Base-by-base conservation (phyloP, 53 echinoderm and acorn worm genomes). In the Patiria pectinifera region DNA sequence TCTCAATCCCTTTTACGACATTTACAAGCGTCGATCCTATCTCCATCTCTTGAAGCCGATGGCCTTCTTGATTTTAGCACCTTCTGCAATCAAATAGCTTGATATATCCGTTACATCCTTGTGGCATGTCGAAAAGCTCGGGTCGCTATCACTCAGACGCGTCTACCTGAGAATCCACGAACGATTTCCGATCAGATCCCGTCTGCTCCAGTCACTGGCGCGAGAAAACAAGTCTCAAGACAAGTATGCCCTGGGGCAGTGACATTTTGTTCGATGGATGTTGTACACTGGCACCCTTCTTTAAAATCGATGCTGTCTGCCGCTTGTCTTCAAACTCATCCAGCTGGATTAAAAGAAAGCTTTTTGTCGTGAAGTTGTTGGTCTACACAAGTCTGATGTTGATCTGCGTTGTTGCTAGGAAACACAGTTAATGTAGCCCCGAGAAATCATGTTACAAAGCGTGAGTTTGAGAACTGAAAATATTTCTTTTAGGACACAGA, bases 291-390 rank as follows among this genome's bases (percentile, higher is more conserved):
- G 53, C 53, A 35, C 82, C 53, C 82, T 59, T 84, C 69, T 61
- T 14, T 3, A 66, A 69, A 84, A 84, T 84, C 84, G 84, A 84
- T 84, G 66, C 8, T 47, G 66, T 84, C 84, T 69, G 69, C 19
- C 63, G 26, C 83, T 83, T 59, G 21, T 82, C 82, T n/a, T 82
- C 18, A 59, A 82, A 23, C 53, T 59, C 59, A 82, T 58, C 82
- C 59, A 8, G 16, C 45, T 74, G 80, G 80, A 79, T 79, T 79
- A 79, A 5, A 0, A 46, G 11, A 76, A 24, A 76, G 21, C 25
- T 2, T 3, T 79, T 19, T 79, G 80, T 6, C 76, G 45, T 6
- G 22, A 74, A 24, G 80, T 18, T 79, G 80, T 45, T 25, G 78
- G 26, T 5, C 14, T 78, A 44, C 2, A 35, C 8, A 35, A 35